A percentile compares a stretch with the other conserved stretches of the same genome.
Conservation (phyloP, 1,140 invertebrate species). For the Drosophila micromelanica region DNA sequence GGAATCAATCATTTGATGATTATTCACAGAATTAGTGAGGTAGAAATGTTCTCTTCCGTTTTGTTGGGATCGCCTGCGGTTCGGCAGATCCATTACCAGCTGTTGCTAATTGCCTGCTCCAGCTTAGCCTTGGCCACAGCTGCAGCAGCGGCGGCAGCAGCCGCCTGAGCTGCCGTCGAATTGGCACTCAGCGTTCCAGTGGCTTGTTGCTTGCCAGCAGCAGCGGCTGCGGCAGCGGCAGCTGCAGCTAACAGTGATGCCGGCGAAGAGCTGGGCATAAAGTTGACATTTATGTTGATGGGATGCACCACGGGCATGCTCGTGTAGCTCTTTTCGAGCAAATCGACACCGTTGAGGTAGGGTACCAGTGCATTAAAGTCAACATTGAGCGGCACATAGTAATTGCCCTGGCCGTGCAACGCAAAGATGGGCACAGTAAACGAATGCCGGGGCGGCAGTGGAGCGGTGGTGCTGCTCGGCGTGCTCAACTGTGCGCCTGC, state of each 20-base stretch:
- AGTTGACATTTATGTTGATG: constrained; percentile 95
- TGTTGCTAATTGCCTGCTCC: constrained; percentile 72
- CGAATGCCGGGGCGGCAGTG: constrained; percentile 71
- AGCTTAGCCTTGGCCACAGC: constrained; percentile 73
- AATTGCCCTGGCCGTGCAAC: constrained; percentile 93
- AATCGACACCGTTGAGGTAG: constrained; percentile 87
- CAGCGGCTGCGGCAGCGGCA: constrained; percentile 70
- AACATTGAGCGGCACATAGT: constrained; percentile 95
- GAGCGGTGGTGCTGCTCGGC: constrained; percentile 78
- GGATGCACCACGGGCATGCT: constrained; percentile 90
- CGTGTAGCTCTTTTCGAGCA: constrained; percentile 85
- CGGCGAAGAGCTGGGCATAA: constrained; percentile 83
- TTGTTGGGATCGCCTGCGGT: constrained; percentile 1
- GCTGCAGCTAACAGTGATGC: constrained; percentile 69
- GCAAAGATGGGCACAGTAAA: constrained; percentile 91
- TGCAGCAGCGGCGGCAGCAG: constrained; percentile 48
- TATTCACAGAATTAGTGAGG: constrained; percentile 84
- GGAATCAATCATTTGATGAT: constrained; percentile 76
- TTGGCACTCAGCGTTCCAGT: constrained; percentile 87
- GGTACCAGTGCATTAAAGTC: constrained; percentile 91
- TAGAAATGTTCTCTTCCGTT: constrained; percentile 76
- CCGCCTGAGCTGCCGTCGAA: constrained; percentile 51
- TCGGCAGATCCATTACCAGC: constrained; percentile 55
- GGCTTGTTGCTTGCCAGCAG: constrained; percentile 65
- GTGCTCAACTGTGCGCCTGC: constrained; percentile 56